Base-by-base conservation (phyloP, 2,888 invertebrate genomes). In the Leptura quadrifasciata region DNA sequence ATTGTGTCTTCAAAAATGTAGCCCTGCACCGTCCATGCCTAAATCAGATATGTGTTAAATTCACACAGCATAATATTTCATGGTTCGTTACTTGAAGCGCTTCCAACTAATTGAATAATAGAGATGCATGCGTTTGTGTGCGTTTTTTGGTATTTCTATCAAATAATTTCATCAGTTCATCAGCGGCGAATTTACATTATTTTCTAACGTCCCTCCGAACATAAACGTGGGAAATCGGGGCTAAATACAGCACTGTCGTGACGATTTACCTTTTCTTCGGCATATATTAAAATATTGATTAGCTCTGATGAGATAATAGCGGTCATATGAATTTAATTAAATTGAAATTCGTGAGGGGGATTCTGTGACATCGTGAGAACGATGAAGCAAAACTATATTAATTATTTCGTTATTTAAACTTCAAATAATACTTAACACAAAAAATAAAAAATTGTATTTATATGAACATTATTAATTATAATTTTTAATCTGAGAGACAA, bases 221-320 rank as follows among this genome's bases (percentile, higher is more conserved):
- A 77, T 71, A 79, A 83, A 80, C 83, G 84, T 84, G 84, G 83
- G 84, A 84, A 84, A 79, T 78, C 72, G 77, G 72, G 18, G 58
- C 20, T 64, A 47, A 57, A 54, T 64, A 72, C 76, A 72, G 69
- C 72, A 67, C 76, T 83, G 78, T 83, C 84, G 84, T 84, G 84
- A 83, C 82, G 77, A 77, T 80, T 77, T 79, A 77, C 74, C 78
- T 81, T 80, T 82, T 83, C 82, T 80, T 81, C 72, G 63, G 82
- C 79, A 83, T 83, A 82, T 74, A 83, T 81, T 81, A 81, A 78
- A 82, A 81, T 81, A 81, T 80, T 83, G 79, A 81, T 81, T 81
- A 82, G 77, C 74, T 72, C 71, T 77, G 77, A 78, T 78, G 79
- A 78, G 76, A 81, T 81, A 81, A 81, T 80, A 77, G 79, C 81